Percentiles rank a stretch among this genome's conserved stretches.
Evolutionary conservation across 1,140 invertebrate species (phyloP).

Genomic region (Euura saliciscinereae): DNA sequence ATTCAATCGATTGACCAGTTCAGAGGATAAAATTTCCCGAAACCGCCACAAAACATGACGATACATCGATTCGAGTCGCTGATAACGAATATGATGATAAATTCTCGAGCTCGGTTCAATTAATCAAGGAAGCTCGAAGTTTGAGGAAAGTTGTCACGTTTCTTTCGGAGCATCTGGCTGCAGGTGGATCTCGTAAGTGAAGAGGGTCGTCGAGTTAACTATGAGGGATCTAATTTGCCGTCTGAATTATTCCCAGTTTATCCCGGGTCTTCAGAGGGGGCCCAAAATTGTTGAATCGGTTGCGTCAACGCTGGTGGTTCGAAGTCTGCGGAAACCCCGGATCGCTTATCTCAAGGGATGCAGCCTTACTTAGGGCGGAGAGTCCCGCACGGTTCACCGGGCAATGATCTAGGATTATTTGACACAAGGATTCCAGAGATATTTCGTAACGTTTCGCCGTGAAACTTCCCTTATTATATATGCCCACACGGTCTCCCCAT

Average conservation of each 20-base stretch:
- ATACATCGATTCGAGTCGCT: too few species aligned
- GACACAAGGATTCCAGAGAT: neutral
- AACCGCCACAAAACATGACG: too few species aligned
- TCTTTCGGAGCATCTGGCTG: too few species aligned
- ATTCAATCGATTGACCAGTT: too few species aligned
- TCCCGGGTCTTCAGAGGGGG: too few species aligned
- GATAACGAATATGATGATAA: too few species aligned
- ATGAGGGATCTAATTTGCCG: slow-evolving; percentile 1
- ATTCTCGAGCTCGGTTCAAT: too few species aligned
- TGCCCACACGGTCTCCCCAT: neutral
- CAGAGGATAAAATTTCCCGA: too few species aligned
- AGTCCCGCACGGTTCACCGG: neutral
- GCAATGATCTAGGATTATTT: slow-evolving; percentile 5
- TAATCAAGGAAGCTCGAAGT: too few species aligned
- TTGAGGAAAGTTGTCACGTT: too few species aligned
- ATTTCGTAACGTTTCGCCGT: neutral
- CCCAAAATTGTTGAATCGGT: neutral
- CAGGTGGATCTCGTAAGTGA: too few species aligned
- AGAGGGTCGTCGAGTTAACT: too few species aligned
- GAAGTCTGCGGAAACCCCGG: neutral
- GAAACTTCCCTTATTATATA: neutral
- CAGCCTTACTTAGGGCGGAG: neutral
- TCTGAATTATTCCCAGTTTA: neutral
- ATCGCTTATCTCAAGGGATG: slow-evolving; percentile 4
- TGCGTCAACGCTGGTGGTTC: neutral